Base-by-base conservation (phyloP, 2,797 vertebrate genomes). In the Coreius guichenoti region DNA sequence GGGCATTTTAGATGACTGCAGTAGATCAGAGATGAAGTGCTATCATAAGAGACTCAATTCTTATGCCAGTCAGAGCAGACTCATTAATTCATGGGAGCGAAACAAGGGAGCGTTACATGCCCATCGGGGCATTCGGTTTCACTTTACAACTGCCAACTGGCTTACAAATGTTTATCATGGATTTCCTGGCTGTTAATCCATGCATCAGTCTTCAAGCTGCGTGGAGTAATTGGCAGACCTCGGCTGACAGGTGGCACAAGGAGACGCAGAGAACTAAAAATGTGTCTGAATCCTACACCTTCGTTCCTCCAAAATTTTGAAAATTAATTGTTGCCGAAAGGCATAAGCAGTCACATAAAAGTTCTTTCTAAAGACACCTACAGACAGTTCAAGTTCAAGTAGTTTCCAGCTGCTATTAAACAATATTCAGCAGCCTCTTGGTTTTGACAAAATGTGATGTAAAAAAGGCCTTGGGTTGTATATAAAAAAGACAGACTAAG, bases 101-200 rank as follows among this genome's bases (percentile, higher is more conserved):
- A 79, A 77, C 67, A 31, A 33, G 36, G 83, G 26, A 61, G 67
- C 11, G 14, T 47, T 72, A 61, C 76, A 80, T 72, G 67, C 83
- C 83, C 21, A 2, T n/a, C 1, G 74, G 76, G 68, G 43, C 68
- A 56, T 49, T 85, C 23, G 5, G 29, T 39, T 80, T 80, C 26
- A 73, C 54, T 85, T 73, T 80, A 63, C 68, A 80, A 51, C 76
- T 65, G 83, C 83, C 83, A 85, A 80, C 83, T 80, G 83, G 76
- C 83, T 80, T 85, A 65, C 76, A 80, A 85, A 80, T 85, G 83
- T 85, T 85, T 80, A 69, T 79, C 54, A 14, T 80, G 67, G 54
- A 72, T 65, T 85, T 80, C 43, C 29, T 72, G 29, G 77, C 54
- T 63, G 67, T 72, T 85, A 80, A 85, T 72, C 76, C 68, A 56